Conservation (phyloP, 2,113 vertebrate genomes). For the mouse (Mus musculus) region GRCm39 chr1:45891501-45892000, state of each 20-base stretch:
- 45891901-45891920: constrained; percentile 23
- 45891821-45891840: no score
- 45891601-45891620: not conserved
- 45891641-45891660: no score
- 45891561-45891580: not conserved
- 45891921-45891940: not conserved
- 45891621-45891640: not conserved
- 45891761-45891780: no score
- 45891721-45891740: no score
- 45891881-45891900: not conserved
- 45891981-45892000: not conserved
- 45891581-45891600: not conserved
- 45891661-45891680: no score
- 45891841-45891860: no score
- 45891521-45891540: not conserved
- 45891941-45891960: not conserved
- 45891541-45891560: no score
- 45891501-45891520: not conserved
- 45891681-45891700: no score
- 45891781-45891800: no score
- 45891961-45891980: not conserved
- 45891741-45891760: no score
- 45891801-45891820: no score
- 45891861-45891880: not conserved
- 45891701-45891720: no score